These are phyloP conservation scores for Scleropages formosus DNA, from an alignment of 2,797 vertebrate species.

Conservation along the genomic window DNA sequence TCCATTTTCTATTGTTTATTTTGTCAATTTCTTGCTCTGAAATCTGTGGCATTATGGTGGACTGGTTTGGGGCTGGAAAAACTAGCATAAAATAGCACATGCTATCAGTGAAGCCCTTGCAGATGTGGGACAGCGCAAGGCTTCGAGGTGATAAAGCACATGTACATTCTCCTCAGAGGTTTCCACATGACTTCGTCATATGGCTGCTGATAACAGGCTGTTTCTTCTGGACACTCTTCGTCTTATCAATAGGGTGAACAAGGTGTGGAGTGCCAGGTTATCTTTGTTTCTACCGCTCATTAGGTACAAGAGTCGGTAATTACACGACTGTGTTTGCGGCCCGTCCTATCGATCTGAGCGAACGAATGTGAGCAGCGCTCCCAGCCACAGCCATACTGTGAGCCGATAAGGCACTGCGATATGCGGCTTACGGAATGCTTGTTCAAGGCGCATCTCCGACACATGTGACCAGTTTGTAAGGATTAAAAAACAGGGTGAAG, in stretches of 20 bases:
- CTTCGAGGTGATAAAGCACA: conserved; percentile 16
- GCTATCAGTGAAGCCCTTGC: conserved; percentile 16
- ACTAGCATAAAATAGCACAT: conserved; percentile 13
- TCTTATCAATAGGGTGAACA: conserved; percentile 53
- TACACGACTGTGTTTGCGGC: conserved; percentile 44
- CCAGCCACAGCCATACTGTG: conserved; percentile 42
- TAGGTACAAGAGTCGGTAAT: conserved; percentile 47
- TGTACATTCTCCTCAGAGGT: conserved; percentile 18
- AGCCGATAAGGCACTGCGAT: conserved; percentile 45
- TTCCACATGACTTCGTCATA: conserved; percentile 31
- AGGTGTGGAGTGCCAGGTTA: conserved; percentile 48
- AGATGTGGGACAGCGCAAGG: conserved; percentile 27
- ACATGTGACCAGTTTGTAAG: conserved; percentile 40
- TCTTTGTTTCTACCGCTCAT: conserved; percentile 51
- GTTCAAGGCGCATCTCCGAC: conserved; percentile 40
- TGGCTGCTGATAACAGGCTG: conserved; percentile 38
- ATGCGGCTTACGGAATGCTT: conserved; percentile 47
- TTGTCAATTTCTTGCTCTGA: not conserved
- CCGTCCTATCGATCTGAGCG: conserved; percentile 45
- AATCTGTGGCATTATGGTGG: not conserved
- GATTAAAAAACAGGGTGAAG: conserved; percentile 19
- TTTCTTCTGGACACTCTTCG: conserved; percentile 46
- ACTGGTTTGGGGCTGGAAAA: conserved; percentile 34
- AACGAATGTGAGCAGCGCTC: conserved; percentile 36
- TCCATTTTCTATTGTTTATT: not conserved